phyloP scores from a whole-genome alignment of 2,113 vertebrate species.

The Oenanthe melanoleuca region DNA sequence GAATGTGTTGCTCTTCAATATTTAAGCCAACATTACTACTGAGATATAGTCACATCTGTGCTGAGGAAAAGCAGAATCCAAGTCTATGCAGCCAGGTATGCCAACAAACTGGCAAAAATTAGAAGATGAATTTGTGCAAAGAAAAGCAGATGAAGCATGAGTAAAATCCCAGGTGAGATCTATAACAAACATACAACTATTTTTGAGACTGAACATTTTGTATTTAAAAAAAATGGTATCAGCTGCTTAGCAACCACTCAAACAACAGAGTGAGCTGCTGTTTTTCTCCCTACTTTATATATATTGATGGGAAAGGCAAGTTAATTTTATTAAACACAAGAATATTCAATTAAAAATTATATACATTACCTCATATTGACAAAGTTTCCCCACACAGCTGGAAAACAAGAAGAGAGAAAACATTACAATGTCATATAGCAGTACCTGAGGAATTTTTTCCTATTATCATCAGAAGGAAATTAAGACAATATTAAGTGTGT shows the following conservation, averaged over 20 bases:
- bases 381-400: constrained; percentile 85
- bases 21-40: not conserved
- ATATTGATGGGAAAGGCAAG: not conserved
- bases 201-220: not conserved
- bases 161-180: not conserved
- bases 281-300: not conserved
- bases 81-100: not conserved
- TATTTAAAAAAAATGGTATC: not conserved
- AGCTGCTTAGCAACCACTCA: not conserved
- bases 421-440: not conserved
- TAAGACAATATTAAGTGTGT: not conserved
- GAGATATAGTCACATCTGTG: not conserved
- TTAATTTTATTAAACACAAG: not conserved
- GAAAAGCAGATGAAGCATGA: not conserved
- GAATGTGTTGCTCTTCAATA: not conserved
- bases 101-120: not conserved
- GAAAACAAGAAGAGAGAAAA: constrained; percentile 54
- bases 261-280: not conserved
- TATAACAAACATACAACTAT: not conserved
- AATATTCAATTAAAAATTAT: not conserved
- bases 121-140: not conserved
- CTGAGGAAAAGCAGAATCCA: not conserved
- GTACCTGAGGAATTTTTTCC: not conserved
- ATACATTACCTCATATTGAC: constrained; percentile 82
- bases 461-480: not conserved